These are phyloP conservation scores for Euura lappo DNA, from an alignment of 1,140 invertebrate genomes.

Conservation along the genomic window DNA sequence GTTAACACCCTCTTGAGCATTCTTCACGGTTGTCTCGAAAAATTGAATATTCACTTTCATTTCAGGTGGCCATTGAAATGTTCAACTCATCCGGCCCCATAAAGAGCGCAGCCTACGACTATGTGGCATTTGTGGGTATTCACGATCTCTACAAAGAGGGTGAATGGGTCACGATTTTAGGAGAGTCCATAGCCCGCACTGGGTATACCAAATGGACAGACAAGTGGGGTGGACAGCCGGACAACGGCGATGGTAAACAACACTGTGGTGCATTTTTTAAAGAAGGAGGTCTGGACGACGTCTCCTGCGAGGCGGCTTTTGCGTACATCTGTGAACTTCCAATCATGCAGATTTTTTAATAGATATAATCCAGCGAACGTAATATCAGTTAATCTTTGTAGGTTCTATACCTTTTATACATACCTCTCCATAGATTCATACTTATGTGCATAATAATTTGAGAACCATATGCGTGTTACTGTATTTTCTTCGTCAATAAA, in stretches of 20 bases:
- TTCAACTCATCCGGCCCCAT: constrained; percentile 42
- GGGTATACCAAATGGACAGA: constrained; percentile 54
- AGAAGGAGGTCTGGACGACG: constrained; percentile 52
- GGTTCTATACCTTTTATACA: too few relatives aligned
- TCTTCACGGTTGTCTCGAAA: too few relatives aligned
- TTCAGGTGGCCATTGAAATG: constrained; percentile 45
- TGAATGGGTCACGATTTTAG: constrained; percentile 53
- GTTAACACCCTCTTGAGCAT: too few relatives aligned
- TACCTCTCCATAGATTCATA: too few relatives aligned
- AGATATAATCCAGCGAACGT: not conserved
- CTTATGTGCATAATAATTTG: too few relatives aligned
- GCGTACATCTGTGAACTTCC: constrained; percentile 51
- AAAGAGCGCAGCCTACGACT: constrained; percentile 37
- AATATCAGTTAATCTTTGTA: too few relatives aligned
- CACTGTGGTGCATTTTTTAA: constrained; percentile 52
- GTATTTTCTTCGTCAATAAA: too few relatives aligned
- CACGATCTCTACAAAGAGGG: constrained; percentile 54
- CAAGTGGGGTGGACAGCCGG: constrained; percentile 52
- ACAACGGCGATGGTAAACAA: constrained; percentile 51
- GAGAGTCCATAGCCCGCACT: constrained; percentile 51
- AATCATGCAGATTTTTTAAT: not conserved
- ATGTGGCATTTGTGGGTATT: constrained; percentile 49
- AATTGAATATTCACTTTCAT: too few relatives aligned
- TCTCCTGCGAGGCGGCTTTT: constrained; percentile 45
- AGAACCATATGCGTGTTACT: too few relatives aligned